phyloP scores from a whole-genome alignment of 1,140 invertebrate species.

The Phenacoccus solenopsis region DNA sequence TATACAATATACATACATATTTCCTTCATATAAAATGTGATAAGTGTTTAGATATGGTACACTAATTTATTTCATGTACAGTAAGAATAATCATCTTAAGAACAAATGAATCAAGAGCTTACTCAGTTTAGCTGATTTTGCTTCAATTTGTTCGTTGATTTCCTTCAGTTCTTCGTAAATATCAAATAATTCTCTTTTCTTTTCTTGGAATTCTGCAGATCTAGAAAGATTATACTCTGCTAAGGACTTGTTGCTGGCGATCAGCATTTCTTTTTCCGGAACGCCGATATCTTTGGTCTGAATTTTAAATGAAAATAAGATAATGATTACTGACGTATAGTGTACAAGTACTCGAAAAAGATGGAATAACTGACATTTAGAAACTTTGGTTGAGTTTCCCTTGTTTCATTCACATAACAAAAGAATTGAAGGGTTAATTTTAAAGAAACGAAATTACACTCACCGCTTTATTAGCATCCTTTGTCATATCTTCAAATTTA shows the following conservation, averaged over 20 bases:
- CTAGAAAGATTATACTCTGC: conserved; percentile 75
- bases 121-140: conserved; percentile 52
- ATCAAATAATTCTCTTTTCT: conserved; percentile 51
- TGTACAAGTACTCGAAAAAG: conserved; percentile 16
- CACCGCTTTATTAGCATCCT: conserved; percentile 59
- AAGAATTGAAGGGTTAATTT: too few species aligned
- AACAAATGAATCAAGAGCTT: conserved; percentile 35
- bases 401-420: too few species aligned
- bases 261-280: conserved; percentile 67
- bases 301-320: conserved; percentile 22
- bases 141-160: conserved; percentile 51
- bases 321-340: not conserved
- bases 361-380: conserved; percentile 18
- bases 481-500: conserved; percentile 65
- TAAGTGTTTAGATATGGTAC: not conserved
- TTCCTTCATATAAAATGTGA: not conserved
- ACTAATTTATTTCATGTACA: not conserved
- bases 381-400: too few species aligned
- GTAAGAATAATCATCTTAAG: not conserved
- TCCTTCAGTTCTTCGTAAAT: conserved; percentile 52
- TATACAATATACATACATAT: too few species aligned
- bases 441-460: conserved; percentile 21
- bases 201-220: conserved; percentile 63
- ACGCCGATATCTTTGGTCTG: conserved; percentile 56
- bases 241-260: conserved; percentile 69